Percentiles rank a stretch among this genome's conserved stretches.
These are phyloP conservation scores for Procavia capensis DNA, from an alignment of 2,113 vertebrate genomes.

Conservation along the genomic window DNA sequence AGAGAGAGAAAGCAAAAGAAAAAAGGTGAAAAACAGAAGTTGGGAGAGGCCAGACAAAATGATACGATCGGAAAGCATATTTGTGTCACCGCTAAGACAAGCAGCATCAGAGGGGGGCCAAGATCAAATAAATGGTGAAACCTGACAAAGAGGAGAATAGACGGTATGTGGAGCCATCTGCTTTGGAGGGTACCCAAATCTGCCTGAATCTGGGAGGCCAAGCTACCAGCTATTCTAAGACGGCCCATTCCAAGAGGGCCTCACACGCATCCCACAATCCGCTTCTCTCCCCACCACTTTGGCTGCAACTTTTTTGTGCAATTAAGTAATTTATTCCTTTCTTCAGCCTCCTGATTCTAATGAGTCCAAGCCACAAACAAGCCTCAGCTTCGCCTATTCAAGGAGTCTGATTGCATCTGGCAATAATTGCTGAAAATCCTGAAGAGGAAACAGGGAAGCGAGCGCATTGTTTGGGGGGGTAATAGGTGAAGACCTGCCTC, in stretches of 20 bases:
- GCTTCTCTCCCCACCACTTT: constrained; percentile 93
- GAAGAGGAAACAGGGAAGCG: constrained; percentile 95
- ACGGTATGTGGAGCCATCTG: constrained; percentile 99
- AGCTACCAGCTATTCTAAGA: constrained; percentile 99
- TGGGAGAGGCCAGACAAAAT: constrained; percentile 88
- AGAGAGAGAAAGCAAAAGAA: not conserved
- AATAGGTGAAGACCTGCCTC: constrained; percentile 96
- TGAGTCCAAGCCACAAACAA: constrained; percentile 99
- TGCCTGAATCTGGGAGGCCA: constrained; percentile 93
- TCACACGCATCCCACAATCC: constrained; percentile 94
- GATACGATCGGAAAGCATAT: constrained; percentile 92
- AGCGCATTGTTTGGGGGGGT: constrained; percentile 96
- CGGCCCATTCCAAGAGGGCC: constrained; percentile 98
- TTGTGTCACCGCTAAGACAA: constrained; percentile 91
- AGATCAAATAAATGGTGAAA: constrained; percentile 96
- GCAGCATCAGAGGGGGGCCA: constrained; percentile 93
- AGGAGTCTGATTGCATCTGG: constrained; percentile 99
- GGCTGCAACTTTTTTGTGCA: constrained; percentile 98
- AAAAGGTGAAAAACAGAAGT: constrained; percentile 85
- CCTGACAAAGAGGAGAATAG: constrained; percentile 99
- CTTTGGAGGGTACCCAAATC: constrained; percentile 99
- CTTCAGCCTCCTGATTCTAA: constrained; percentile 99
- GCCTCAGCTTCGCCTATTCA: constrained; percentile 99
- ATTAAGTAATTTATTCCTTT: constrained; percentile 99
- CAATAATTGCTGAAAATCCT: constrained; percentile 99